Percentiles rank a stretch among this genome's conserved stretches.
Conservation (phyloP, 2,797 vertebrate species). For the Emydoidea blandingii region DNA sequence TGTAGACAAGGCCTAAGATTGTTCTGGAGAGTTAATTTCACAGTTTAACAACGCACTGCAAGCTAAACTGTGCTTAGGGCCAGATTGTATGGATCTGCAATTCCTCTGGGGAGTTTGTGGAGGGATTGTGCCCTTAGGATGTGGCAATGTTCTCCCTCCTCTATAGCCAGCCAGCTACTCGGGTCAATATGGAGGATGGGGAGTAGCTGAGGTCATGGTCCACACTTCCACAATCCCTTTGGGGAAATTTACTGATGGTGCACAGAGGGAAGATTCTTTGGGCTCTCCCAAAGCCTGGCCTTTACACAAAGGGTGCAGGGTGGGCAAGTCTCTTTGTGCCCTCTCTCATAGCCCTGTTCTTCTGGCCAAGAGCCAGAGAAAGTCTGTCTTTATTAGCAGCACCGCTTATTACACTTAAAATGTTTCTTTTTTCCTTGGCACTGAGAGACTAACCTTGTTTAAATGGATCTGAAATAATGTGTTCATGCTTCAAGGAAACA, state of each 20-base stretch:
- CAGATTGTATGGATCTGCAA: neutral
- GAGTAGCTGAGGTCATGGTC: neutral
- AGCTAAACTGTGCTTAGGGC: neutral
- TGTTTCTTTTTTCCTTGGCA: conserved; percentile 8
- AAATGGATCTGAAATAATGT: neutral
- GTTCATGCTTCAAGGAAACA: neutral
- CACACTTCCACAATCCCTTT: rapidly evolving
- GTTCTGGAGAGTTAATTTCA: conserved; percentile 7
- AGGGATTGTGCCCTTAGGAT: neutral
- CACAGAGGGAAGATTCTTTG: neutral
- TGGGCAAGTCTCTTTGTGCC: neutral
- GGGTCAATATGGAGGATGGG: neutral
- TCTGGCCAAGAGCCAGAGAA: neutral
- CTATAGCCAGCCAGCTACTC: neutral
- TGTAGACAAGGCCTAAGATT: neutral
- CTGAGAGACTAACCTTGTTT: neutral
- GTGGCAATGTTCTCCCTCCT: neutral
- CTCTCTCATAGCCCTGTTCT: neutral
- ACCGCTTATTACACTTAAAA: neutral
- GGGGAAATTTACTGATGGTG: neutral
- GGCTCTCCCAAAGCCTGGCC: neutral
- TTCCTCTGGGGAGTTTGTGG: neutral
- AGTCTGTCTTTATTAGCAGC: neutral
- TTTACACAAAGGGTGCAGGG: neutral
- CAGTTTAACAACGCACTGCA: neutral